Conservation (phyloP, 2,888 invertebrate species). For the Athripsodes cinereus region DNA sequence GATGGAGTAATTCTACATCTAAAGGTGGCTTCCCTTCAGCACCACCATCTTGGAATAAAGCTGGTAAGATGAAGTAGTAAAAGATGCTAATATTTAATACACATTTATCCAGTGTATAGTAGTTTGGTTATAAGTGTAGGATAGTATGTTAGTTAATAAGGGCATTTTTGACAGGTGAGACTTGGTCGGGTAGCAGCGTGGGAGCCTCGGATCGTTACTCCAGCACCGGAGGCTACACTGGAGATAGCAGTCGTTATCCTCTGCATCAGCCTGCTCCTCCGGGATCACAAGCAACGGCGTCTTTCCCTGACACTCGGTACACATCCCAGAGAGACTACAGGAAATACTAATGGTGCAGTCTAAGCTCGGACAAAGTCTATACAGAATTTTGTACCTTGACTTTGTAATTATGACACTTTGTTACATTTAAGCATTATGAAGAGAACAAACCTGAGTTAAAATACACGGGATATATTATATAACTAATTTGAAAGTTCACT, state of each 20-base stretch:
- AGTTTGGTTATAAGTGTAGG: too few species aligned
- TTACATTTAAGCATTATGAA: too few species aligned
- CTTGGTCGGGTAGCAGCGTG: conserved; percentile 4
- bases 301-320: conserved; percentile 14
- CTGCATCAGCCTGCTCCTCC: conserved; percentile 23
- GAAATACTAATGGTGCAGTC: not conserved
- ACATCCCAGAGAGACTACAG: conserved; percentile 13
- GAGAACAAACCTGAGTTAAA: too few species aligned
- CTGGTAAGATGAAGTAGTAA: conserved; percentile 8
- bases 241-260: conserved; percentile 11
- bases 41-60: conserved; percentile 17
- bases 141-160: too few species aligned
- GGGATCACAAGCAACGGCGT: conserved; percentile 10
- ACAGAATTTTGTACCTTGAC: too few species aligned
- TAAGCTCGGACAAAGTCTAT: too few species aligned
- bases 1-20: conserved; percentile 4
- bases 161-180: not conserved
- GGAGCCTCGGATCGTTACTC: conserved; percentile 1
- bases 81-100: too few species aligned
- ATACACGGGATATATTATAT: too few species aligned
- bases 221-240: conserved; percentile 3
- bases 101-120: too few species aligned
- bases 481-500: too few species aligned
- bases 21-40: conserved; percentile 15
- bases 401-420: too few species aligned